Conservation (phyloP, 2,113 vertebrate genomes). For the Elachura formosa region DNA sequence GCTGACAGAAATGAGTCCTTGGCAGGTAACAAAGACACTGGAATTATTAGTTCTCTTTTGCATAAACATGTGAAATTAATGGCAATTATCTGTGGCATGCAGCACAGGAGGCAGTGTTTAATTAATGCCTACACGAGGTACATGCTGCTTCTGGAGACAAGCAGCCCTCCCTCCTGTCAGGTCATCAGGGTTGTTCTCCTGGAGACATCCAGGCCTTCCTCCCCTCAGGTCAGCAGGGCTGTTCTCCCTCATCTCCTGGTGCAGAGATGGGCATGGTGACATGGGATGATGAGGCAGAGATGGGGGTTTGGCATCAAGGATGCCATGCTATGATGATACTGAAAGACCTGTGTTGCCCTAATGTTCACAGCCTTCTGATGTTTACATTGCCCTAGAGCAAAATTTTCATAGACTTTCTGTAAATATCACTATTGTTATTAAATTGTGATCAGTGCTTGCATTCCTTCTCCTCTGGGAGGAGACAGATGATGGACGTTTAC, state of each 20-base stretch:
- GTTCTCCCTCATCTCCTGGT: fast-evolving
- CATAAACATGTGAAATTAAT: neutral
- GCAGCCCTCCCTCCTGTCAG: neutral
- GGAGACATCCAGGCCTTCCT: neutral
- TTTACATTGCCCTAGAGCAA: no score
- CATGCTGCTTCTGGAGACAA: neutral
- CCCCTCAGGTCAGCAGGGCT: neutral
- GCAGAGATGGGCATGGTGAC: neutral
- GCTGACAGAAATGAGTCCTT: neutral
- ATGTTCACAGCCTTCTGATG: no score
- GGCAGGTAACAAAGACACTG: neutral
- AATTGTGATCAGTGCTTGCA: no score
- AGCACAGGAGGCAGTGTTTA: neutral
- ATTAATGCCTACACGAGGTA: neutral
- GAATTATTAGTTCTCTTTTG: neutral
- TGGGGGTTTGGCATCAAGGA: no score
- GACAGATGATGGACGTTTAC: no score
- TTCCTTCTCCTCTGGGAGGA: no score
- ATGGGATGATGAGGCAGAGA: neutral
- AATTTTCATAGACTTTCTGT: no score
- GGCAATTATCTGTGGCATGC: neutral
- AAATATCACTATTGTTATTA: no score
- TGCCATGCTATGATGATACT: fast-evolving
- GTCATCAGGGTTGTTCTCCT: neutral
- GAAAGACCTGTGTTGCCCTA: no score